Base-by-base conservation (phyloP, 2,888 invertebrate species). In the Octodonta nipae region DNA sequence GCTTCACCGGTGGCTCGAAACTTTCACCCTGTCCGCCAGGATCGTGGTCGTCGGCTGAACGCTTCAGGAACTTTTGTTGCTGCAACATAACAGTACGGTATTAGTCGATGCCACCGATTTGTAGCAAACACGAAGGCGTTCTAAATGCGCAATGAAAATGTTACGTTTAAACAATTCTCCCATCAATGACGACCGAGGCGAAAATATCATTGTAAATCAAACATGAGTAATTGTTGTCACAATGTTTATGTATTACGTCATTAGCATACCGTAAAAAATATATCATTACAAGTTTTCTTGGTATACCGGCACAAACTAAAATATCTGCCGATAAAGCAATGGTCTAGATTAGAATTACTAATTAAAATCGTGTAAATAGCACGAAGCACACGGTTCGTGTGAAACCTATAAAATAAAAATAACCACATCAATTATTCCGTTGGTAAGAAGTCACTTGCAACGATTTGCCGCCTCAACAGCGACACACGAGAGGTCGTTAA, bases 11-110 rank as follows among this genome's bases (percentile, higher is more conserved):
- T 30, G 83, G 83, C 58, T 83, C 83, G 55, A 74, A 75, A 38
- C 60, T 64, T 35, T 63, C 64, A 35, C 63, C 64, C 8, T 33
- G 42, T 11, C 47, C 32, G 14, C 61, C 56, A 35, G 67, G 57
- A 45, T 69, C 74, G 64, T 75, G 70, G 50, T 4, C 83, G 58
- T 74, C 70, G 50, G 2, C 82, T 58, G 67, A 73, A 66, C 79
- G 66, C 63, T 79, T 79, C 56, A 77, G 64, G 65, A 84, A 81
- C 67, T 85, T 86, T 71, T 83, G 84, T 72, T 84, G 83, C 84
- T 84, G 74, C 38, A 60, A 58, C 32, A 38, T 34, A 42, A 44
- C n/a, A n/a, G n/a, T n/a, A n/a, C n/a, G n/a, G n/a, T n/a, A n/a
- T 35, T 39, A 43, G 37, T n/a, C n/a, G 37, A 37, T 42, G 41